Base-by-base conservation (phyloP, 2,113 vertebrate species). In the Eulemur macaco region DNA sequence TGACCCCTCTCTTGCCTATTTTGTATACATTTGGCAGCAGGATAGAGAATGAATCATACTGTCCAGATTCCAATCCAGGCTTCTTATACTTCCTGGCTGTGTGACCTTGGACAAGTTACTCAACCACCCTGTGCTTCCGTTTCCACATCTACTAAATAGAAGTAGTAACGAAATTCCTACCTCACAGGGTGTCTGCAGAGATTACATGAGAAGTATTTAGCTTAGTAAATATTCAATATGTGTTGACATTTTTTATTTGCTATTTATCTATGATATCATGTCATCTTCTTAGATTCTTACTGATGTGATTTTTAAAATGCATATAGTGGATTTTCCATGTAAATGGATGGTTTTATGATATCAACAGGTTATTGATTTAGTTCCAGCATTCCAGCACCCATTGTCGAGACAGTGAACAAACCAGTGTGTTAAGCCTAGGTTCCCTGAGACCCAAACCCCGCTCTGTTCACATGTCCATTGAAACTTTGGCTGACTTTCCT, bases 401-500 rank as follows among this genome's bases (percentile, higher is more conserved):
- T 8, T n/a, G 45, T 15, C 14, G 37, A 64, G 66, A 80, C 21
- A 68, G 76, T 42, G 89, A 45, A 37, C 66, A 74, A 82, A 25
- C 5, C 6, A 0, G 1, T 20, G 58, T 77, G 50, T 18, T 56
- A n/a, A 13, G 4, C n/a, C 31, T 31, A 15, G 14, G n/a, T 45
- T 74, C 76, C 45, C 37, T 5, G 11, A 29, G 29, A 21, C 7
- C 64, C 71, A 54, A 54, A 29, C 13, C 56, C 71, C 34, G 1
- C 15, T 58, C 68, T 56, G 54, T 20, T 80, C 52, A 17, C 12
- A 1, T 63, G 10, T 71, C 82, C 74, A 0, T 27, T 47, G 50
- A 82, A 82, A 39, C 78, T 89, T 80, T 92, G 94, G 86, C 94
- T 50, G 76, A 90, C 84, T 77, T 42, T 81, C n/a, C 81, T n/a